These are phyloP conservation scores for Melieria omissa DNA, from an alignment of 2,888 invertebrate genomes.

Conservation along the genomic window DNA sequence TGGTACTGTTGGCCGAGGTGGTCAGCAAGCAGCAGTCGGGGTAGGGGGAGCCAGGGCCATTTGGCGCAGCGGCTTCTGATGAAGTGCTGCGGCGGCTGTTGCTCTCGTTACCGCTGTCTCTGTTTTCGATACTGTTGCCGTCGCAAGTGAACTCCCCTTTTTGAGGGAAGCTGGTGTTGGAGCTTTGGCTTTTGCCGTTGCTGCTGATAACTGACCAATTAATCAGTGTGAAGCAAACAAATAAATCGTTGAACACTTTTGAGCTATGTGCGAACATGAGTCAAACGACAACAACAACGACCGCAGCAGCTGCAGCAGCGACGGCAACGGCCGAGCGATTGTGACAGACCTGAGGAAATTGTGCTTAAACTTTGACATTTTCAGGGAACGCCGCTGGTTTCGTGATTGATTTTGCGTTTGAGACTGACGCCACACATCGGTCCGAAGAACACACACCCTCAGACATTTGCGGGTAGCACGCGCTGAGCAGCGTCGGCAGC, in stretches of 20 bases:
- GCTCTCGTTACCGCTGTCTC: conserved; percentile 29
- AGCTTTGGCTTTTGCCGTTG: not conserved
- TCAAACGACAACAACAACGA: too few species aligned
- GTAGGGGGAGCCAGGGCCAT: conserved; percentile 3
- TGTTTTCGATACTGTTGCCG: conserved; percentile 32
- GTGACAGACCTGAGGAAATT: too few species aligned
- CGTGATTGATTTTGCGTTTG: too few species aligned
- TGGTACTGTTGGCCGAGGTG: conserved; percentile 14
- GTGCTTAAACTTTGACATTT: not conserved
- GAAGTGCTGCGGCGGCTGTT: conserved; percentile 1
- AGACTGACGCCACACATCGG: too few species aligned
- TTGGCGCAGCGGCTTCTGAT: conserved; percentile 10
- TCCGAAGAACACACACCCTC: too few species aligned
- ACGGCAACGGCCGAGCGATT: too few species aligned
- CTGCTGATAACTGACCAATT: conserved; percentile 20
- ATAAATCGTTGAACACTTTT: not conserved
- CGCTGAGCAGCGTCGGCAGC: conserved; percentile 3
- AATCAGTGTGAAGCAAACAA: conserved; percentile 1
- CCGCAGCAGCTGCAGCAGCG: too few species aligned
- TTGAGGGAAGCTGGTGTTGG: not conserved
- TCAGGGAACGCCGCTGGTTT: not conserved
- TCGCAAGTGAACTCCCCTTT: conserved; percentile 10
- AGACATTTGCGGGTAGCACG: too few species aligned
- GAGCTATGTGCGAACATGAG: too few species aligned
- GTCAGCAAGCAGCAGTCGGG: not conserved